Conservation (phyloP, 1,140 invertebrate genomes). For the Cydia amplana region DNA sequence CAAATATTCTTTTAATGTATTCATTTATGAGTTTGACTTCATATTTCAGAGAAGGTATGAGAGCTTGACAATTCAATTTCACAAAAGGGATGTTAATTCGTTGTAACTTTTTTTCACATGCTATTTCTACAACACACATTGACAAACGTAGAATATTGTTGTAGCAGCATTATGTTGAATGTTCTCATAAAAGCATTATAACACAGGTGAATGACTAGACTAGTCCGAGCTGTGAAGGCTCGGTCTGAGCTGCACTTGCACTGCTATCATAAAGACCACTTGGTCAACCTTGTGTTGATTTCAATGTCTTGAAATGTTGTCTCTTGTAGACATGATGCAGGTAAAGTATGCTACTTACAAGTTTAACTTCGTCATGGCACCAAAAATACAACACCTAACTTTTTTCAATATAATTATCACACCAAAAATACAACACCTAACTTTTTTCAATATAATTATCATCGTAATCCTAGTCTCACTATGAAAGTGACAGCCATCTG, state of each 20-base stretch:
- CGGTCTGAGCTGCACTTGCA: constrained; percentile 37
- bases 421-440: too few species aligned
- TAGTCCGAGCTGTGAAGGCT: constrained; percentile 34
- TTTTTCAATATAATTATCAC: too few species aligned
- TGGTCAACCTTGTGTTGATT: constrained; percentile 63
- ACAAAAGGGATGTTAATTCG: too few species aligned
- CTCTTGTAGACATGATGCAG: constrained; percentile 51
- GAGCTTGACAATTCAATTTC: too few species aligned
- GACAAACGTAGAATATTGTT: background rate
- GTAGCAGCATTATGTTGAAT: background rate
- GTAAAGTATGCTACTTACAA: constrained; percentile 51
- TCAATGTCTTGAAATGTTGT: constrained; percentile 78
- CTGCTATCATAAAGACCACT: constrained; percentile 79
- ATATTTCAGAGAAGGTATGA: too few species aligned
- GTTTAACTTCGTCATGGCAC: background rate
- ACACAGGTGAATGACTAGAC: constrained; percentile 21
- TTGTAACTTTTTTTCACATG: too few species aligned
- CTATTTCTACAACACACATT: background rate
- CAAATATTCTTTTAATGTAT: too few species aligned
- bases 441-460: too few species aligned
- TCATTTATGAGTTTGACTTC: too few species aligned
- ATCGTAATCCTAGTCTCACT: too few species aligned
- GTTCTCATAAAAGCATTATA: constrained; percentile 1
- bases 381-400: too few species aligned
- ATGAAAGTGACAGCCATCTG: too few species aligned